These are phyloP conservation scores for Tipula helvola DNA, from an alignment of 2,888 invertebrate species.

Conservation along the genomic window DNA sequence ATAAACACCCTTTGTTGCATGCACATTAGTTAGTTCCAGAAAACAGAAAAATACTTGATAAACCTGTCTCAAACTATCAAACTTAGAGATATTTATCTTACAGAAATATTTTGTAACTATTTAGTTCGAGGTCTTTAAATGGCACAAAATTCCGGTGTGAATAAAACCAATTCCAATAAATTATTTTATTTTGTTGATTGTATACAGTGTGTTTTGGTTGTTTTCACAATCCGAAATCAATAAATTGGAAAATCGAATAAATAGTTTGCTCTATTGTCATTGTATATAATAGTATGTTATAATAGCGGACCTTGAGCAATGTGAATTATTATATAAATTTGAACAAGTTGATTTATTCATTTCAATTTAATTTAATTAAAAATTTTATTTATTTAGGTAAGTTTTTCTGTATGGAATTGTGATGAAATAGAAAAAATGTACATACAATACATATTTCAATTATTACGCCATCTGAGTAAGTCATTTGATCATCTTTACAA, in stretches of 20 bases:
- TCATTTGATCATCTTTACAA: too few species aligned
- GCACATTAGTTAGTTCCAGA: background rate
- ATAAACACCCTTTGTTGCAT: background rate
- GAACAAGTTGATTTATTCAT: background rate
- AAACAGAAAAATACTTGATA: background rate
- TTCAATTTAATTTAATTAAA: background rate
- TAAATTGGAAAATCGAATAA: background rate
- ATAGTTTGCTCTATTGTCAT: background rate
- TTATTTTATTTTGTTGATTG: background rate
- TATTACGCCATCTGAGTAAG: too few species aligned
- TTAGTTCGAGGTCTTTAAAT: background rate
- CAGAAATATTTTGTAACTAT: background rate
- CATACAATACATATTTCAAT: background rate
- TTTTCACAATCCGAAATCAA: background rate
- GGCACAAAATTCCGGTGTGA: background rate
- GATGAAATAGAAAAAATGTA: background rate
- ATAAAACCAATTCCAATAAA: background rate
- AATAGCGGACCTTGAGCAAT: background rate
- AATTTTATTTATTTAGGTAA: background rate
- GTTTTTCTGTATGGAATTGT: background rate
- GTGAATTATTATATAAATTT: background rate
- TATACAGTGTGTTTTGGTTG: background rate
- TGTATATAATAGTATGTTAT: background rate
- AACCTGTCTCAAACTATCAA: background rate
- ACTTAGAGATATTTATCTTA: background rate